phyloP scores from a whole-genome alignment of 2,797 vertebrate genomes.

The Clarias pachynema region DNA sequence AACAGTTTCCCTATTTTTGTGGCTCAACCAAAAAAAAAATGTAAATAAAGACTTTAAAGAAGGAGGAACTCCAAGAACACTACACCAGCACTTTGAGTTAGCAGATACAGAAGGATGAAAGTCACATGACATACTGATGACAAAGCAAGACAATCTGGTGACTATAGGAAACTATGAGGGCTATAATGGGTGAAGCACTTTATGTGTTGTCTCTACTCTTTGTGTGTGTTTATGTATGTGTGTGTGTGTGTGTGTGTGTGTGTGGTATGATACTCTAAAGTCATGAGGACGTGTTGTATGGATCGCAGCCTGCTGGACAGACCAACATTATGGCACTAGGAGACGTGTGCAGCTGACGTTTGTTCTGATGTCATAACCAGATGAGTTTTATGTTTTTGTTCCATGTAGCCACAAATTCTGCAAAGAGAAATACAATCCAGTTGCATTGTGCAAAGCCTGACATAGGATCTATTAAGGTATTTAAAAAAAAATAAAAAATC shows the following conservation, averaged over 20 bases:
- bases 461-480: background rate
- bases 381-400: background rate
- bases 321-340: background rate
- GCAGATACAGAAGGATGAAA: slow-evolving; percentile 6
- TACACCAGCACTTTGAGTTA: slow-evolving; percentile 23
- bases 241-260: background rate
- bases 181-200: slow-evolving; percentile 9
- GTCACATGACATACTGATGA: background rate
- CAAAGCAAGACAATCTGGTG: slow-evolving; percentile 17
- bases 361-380: background rate
- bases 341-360: background rate
- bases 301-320: background rate
- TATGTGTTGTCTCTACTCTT: background rate
- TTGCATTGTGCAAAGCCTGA: background rate
- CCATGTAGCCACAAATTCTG: too few species aligned
- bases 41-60: background rate
- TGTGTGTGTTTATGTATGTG: background rate
- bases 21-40: slow-evolving; percentile 14
- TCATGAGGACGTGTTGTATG: background rate
- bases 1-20: background rate
- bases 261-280: background rate
- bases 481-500: background rate
- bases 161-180: slow-evolving; percentile 2
- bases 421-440: background rate
- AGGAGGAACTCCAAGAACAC: slow-evolving; percentile 14